Conservation (phyloP, 1,140 invertebrate genomes). For the Drosophila oshimai region DNA sequence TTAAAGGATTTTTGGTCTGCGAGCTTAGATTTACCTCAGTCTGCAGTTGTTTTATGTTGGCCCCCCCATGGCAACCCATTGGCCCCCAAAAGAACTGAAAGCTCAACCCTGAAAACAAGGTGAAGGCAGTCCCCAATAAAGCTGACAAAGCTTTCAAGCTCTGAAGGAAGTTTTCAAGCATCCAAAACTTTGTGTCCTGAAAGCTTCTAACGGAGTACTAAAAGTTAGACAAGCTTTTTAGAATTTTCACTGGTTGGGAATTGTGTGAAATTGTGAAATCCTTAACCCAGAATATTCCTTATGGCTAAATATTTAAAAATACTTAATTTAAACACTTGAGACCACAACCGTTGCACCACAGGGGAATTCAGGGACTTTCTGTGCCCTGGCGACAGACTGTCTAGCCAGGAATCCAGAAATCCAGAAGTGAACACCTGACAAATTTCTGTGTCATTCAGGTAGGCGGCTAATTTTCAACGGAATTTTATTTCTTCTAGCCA, state of each 20-base stretch:
- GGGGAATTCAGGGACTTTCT: slow-evolving; percentile 22
- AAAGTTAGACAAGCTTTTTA: not conserved
- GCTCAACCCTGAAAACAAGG: slow-evolving; percentile 4
- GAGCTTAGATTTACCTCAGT: slow-evolving; percentile 34
- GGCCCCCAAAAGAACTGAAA: slow-evolving; percentile 23
- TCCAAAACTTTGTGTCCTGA: not conserved
- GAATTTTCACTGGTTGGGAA: not conserved
- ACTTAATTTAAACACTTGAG: slow-evolving; percentile 67
- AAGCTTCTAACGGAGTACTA: not conserved
- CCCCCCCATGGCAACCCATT: not conserved
- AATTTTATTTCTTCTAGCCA: slow-evolving; percentile 50
- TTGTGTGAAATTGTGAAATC: not conserved
- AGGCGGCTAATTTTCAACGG: slow-evolving; percentile 58
- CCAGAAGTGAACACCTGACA: slow-evolving; percentile 53
- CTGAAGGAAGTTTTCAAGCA: not conserved
- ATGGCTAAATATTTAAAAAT: slow-evolving; percentile 11
- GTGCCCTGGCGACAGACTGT: slow-evolving; percentile 63
- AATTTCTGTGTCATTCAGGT: slow-evolving; percentile 49
- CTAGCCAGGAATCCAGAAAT: slow-evolving; percentile 40
- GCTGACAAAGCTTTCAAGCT: not conserved
- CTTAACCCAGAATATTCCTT: not conserved
- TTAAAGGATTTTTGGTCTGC: slow-evolving; percentile 33
- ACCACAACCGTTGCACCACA: slow-evolving; percentile 63
- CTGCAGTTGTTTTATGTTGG: slow-evolving; percentile 32
- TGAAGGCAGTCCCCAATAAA: not conserved